Evolutionary conservation across 1,140 invertebrate genomes (phyloP).

Genomic region (Pemphigus obesinymphae): DNA sequence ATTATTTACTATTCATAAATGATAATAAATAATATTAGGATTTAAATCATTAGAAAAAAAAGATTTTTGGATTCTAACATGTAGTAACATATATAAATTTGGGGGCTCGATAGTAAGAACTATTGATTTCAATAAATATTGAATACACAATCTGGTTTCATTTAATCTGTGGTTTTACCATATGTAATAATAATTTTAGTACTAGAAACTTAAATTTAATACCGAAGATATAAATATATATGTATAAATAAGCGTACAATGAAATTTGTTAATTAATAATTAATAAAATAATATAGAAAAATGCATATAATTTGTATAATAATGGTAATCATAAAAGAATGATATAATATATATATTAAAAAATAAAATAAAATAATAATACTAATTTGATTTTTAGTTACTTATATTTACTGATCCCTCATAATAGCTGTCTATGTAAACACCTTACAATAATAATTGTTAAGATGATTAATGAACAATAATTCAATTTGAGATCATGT

Average conservation of each 20-base stretch:
- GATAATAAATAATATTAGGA: too few relatives aligned
- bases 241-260: neutral
- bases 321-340: neutral
- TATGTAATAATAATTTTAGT: neutral
- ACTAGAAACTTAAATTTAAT: neutral
- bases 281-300: neutral
- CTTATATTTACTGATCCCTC: neutral
- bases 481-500: constrained; percentile 25
- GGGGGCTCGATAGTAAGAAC: too few relatives aligned
- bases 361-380: neutral
- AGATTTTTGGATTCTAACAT: too few relatives aligned
- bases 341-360: neutral
- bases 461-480: neutral
- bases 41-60: too few relatives aligned
- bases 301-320: neutral
- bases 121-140: neutral
- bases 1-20: too few relatives aligned
- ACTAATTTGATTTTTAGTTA: constrained; percentile 2
- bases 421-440: neutral
- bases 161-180: neutral
- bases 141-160: neutral
- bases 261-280: neutral
- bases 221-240: neutral
- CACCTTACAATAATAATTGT: neutral
- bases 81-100: neutral